A percentile compares a stretch with the other conserved stretches of the same genome.
phyloP scores from a whole-genome alignment of 2,113 vertebrate species.

The Nesoenas mayeri region DNA sequence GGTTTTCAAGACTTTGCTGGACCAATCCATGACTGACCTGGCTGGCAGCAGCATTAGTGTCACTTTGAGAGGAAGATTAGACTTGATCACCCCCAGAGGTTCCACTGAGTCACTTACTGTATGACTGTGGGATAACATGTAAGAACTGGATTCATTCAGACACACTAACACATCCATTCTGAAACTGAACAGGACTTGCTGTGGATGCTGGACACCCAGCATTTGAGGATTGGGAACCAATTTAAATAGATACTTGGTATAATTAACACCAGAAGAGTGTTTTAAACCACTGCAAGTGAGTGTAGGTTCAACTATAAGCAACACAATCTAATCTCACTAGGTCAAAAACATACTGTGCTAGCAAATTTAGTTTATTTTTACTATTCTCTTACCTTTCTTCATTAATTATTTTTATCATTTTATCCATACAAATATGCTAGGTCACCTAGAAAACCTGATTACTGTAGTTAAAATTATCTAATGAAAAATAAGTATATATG shows the following conservation, averaged over 20 bases:
- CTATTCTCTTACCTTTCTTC: slow-evolving; percentile 39
- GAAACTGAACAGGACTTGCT: not conserved
- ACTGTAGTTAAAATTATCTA: slow-evolving; percentile 59
- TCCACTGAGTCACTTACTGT: not conserved
- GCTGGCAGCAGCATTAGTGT: not conserved
- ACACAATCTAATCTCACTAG: slow-evolving; percentile 63
- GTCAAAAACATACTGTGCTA: slow-evolving; percentile 43
- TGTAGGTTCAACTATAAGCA: slow-evolving; percentile 64
- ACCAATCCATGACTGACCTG: not conserved
- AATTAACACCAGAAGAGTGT: not conserved
- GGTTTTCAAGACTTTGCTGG: not conserved
- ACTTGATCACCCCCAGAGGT: not conserved
- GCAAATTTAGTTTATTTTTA: slow-evolving; percentile 65
- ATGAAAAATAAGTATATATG: slow-evolving; percentile 26
- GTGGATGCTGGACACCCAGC: not conserved
- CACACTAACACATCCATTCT: not conserved
- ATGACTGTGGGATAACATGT: not conserved
- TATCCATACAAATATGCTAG: slow-evolving; percentile 48
- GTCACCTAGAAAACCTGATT: slow-evolving; percentile 57
- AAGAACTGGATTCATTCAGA: not conserved
- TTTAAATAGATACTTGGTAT: not conserved
- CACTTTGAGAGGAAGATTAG: not conserved
- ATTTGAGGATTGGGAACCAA: not conserved
- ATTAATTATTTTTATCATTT: slow-evolving; percentile 68
- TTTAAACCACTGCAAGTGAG: slow-evolving; percentile 11